Percentiles rank a stretch among this genome's conserved stretches.
These are phyloP conservation scores for Boleophthalmus pectinirostris DNA, from an alignment of 2,113 vertebrate species.

Conservation along the genomic window DNA sequence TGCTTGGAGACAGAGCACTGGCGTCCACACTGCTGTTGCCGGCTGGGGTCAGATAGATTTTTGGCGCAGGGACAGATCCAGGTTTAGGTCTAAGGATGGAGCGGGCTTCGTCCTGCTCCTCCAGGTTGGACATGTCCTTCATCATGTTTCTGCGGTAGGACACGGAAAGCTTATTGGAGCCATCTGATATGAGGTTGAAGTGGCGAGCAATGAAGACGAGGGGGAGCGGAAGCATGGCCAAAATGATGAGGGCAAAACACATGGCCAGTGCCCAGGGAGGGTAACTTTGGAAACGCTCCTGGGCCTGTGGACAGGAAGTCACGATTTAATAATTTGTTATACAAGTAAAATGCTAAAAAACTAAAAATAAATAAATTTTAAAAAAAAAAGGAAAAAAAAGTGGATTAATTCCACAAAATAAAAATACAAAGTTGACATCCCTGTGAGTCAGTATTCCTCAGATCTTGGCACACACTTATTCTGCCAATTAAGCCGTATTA, in stretches of 20 bases:
- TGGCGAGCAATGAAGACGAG: slow-evolving; percentile 89
- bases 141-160: slow-evolving; percentile 97
- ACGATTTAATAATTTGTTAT: neutral
- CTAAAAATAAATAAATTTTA: too few relatives aligned
- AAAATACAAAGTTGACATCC: too few relatives aligned
- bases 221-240: slow-evolving; percentile 91
- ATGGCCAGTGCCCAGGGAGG: slow-evolving; percentile 91
- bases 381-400: too few relatives aligned
- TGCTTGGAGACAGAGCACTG: slow-evolving; percentile 73
- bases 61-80: slow-evolving; percentile 82
- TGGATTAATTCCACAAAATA: too few relatives aligned
- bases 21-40: slow-evolving; percentile 68
- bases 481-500: neutral
- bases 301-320: slow-evolving; percentile 75
- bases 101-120: slow-evolving; percentile 91
- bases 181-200: slow-evolving; percentile 91
- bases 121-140: slow-evolving; percentile 97
- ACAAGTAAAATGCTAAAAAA: too few relatives aligned
- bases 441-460: neutral
- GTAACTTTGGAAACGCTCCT: slow-evolving; percentile 91
- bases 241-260: slow-evolving; percentile 86
- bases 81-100: slow-evolving; percentile 92
- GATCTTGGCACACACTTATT: neutral
- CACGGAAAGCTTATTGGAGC: slow-evolving; percentile 95
- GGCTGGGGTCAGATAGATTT: slow-evolving; percentile 86